Conservation (phyloP, 2,113 vertebrate species). For the Isurus oxyrinchus region DNA sequence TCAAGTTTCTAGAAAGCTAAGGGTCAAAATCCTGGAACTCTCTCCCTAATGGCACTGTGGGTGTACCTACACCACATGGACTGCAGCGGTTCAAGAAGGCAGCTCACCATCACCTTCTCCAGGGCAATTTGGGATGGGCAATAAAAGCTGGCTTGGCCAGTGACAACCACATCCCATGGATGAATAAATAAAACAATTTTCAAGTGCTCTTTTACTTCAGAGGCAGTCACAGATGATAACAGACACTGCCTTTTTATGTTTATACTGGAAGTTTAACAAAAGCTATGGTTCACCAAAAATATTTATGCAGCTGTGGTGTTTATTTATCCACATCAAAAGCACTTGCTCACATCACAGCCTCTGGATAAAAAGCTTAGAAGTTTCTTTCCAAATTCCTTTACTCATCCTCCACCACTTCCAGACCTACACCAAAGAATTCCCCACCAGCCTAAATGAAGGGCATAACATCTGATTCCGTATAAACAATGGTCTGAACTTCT, state of each 20-base stretch:
- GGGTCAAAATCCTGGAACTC: too few species aligned
- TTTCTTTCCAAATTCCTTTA: neutral
- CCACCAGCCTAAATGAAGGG: neutral
- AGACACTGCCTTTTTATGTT: neutral
- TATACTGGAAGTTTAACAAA: conserved; percentile 9
- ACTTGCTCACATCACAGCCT: neutral
- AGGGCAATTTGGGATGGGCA: too few species aligned
- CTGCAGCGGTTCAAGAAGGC: too few species aligned
- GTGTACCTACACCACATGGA: too few species aligned
- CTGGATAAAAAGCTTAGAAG: neutral
- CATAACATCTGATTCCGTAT: neutral
- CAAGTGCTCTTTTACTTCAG: conserved; percentile 8
- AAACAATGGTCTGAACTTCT: neutral
- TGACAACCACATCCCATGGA: too few species aligned
- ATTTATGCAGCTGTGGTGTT: conserved; percentile 14
- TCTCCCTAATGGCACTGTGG: too few species aligned
- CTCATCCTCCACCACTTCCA: neutral
- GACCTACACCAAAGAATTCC: neutral
- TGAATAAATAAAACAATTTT: neutral
- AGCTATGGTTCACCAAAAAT: neutral
- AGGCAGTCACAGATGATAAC: neutral
- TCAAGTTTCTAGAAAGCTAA: too few species aligned
- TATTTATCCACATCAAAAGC: neutral
- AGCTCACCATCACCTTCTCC: too few species aligned
- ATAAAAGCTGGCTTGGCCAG: too few species aligned